A percentile compares a stretch with the other conserved stretches of the same genome.
Evolutionary conservation across 2,888 invertebrate species (phyloP).

Genomic region (Elmis aenea): DNA sequence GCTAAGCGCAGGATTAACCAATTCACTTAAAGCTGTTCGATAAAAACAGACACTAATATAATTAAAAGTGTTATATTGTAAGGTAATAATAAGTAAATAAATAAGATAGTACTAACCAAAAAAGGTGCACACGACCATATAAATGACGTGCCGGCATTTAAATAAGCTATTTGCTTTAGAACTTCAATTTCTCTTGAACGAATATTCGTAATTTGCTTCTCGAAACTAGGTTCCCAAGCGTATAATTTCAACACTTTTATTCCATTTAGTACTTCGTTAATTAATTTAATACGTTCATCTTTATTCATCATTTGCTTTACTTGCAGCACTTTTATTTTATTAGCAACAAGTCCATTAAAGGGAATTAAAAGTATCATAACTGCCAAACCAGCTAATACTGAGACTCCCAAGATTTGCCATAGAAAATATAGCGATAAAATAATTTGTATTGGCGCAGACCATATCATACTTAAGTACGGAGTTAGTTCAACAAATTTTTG

Average conservation of each 20-base stretch:
- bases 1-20: no score
- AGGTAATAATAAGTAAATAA: no score
- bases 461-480: constrained; percentile 81
- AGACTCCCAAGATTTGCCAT: constrained; percentile 78
- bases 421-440: constrained; percentile 76
- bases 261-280: constrained; percentile 90
- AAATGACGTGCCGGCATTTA: constrained; percentile 85
- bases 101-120: no score
- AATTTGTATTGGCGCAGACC: constrained; percentile 90
- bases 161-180: constrained; percentile 83
- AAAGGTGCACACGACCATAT: constrained; percentile 95
- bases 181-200: constrained; percentile 84
- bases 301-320: constrained; percentile 90
- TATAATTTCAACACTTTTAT: constrained; percentile 92
- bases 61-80: no score
- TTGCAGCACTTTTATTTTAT: constrained; percentile 73
- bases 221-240: constrained; percentile 93
- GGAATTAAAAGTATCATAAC: constrained; percentile 93
- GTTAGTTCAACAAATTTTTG: constrained; percentile 82
- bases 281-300: constrained; percentile 86
- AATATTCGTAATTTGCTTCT: constrained; percentile 80
- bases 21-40: no score
- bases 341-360: constrained; percentile 79
- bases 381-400: constrained; percentile 87
- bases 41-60: no score